phyloP scores from a whole-genome alignment of 2,888 invertebrate species.

The Amiota minor region DNA sequence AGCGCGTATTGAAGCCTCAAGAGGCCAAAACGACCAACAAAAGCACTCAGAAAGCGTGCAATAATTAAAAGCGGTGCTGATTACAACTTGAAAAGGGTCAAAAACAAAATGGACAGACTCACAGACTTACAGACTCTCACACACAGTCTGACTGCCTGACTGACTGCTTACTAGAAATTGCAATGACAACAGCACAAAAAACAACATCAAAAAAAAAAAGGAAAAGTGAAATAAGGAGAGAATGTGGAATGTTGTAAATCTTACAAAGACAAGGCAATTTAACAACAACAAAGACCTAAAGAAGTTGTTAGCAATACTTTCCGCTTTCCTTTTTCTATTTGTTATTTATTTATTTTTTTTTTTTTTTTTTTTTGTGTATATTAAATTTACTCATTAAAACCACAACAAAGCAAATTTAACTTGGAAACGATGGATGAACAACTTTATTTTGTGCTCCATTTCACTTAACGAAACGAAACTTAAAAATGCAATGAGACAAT shows the following conservation, averaged over 20 bases:
- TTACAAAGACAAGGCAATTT: neutral
- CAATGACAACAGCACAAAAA: neutral
- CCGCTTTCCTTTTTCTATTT: neutral
- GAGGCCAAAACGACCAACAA: conserved; percentile 7
- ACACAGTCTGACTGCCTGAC: too few relatives aligned
- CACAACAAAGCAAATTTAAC: conserved; percentile 53
- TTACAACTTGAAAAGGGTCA: neutral
- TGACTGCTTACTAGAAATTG: neutral
- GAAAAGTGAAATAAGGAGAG: neutral
- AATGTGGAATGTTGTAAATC: neutral
- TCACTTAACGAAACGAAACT: neutral
- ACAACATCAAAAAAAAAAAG: neutral
- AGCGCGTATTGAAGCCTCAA: conserved; percentile 17
- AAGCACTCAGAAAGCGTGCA: conserved; percentile 8
- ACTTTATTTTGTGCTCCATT: neutral
- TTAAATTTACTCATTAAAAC: conserved; percentile 59
- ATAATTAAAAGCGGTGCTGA: conserved; percentile 13
- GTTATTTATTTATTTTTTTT: neutral
- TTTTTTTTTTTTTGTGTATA: neutral
- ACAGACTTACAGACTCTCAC: neutral
- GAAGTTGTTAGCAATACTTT: neutral
- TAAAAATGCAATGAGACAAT: conserved; percentile 10
- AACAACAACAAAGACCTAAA: neutral
- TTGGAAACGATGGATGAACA: neutral
- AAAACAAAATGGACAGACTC: neutral